A percentile compares a stretch with the other conserved stretches of the same genome.
Conservation (phyloP, 2,113 vertebrate genomes). For the Vimba vimba region DNA sequence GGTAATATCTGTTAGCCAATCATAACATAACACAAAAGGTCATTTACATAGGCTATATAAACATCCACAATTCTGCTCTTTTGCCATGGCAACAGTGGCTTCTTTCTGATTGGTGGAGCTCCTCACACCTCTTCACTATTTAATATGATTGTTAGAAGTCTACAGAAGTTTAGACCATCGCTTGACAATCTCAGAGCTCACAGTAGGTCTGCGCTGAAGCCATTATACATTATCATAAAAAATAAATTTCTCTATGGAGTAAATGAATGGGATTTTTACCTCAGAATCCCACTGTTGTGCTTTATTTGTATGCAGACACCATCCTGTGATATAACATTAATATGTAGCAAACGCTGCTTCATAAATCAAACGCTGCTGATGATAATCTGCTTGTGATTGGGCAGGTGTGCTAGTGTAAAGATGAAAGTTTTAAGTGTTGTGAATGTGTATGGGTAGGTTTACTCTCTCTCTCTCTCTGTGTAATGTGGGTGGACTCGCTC, state of each 20-base stretch:
- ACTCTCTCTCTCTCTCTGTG: background rate
- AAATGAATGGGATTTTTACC: conserved; percentile 8
- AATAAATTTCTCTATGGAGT: background rate
- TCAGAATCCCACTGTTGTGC: background rate
- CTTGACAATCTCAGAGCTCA: conserved; percentile 12
- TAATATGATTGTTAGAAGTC: background rate
- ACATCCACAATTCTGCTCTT: background rate
- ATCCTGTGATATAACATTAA: conserved; percentile 6
- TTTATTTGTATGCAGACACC: conserved; percentile 29
- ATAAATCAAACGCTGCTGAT: conserved; percentile 29
- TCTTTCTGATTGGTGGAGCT: background rate
- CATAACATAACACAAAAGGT: background rate
- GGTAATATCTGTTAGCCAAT: background rate
- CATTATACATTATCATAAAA: conserved; percentile 1
- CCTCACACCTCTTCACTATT: background rate
- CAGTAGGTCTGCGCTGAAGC: background rate
- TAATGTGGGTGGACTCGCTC: conserved; percentile 35
- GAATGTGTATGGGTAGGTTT: conserved; percentile 3
- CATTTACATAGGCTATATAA: background rate
- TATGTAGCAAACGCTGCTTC: conserved; percentile 20
- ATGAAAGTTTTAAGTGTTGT: conserved; percentile 27
- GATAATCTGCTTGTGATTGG: conserved; percentile 16
- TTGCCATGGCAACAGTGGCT: background rate
- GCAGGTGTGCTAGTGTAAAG: conserved; percentile 14
- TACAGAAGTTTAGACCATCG: background rate